Conservation (phyloP, 2,797 vertebrate genomes). For the Crenuchus spilurus region DNA sequence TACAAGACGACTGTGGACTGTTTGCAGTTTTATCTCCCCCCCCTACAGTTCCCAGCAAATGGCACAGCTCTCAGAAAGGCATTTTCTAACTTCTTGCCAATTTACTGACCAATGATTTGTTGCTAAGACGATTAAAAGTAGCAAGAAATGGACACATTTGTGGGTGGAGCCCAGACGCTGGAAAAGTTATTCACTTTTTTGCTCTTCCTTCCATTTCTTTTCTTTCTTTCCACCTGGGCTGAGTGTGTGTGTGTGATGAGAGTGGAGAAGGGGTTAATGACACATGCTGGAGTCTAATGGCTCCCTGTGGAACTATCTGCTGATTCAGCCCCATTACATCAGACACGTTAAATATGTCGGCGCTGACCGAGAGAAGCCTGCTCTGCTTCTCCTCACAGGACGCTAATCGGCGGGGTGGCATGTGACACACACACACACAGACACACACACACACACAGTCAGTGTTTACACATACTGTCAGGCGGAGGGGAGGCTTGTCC, state of each 20-base stretch:
- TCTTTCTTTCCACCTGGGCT: background rate
- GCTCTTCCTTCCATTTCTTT: background rate
- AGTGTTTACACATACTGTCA: slow-evolving; percentile 69
- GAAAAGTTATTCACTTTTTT: too few relatives aligned
- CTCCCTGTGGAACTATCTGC: slow-evolving; percentile 86
- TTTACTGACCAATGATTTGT: too few relatives aligned
- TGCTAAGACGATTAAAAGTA: too few relatives aligned
- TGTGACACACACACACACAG: slow-evolving; percentile 63
- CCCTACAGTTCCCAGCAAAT: too few relatives aligned
- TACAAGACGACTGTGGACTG: too few relatives aligned
- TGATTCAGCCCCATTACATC: slow-evolving; percentile 88
- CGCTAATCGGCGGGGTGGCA: slow-evolving; percentile 77
- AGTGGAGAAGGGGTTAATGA: slow-evolving; percentile 85
- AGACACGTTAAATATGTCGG: slow-evolving; percentile 86
- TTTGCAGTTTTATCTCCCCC: too few relatives aligned
- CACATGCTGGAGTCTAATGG: slow-evolving; percentile 81
- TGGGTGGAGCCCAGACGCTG: too few relatives aligned
- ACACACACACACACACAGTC: slow-evolving; percentile 39
- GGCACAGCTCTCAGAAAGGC: too few relatives aligned
- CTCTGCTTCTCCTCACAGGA: slow-evolving; percentile 79
- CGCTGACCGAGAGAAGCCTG: slow-evolving; percentile 76
- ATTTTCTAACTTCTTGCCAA: too few relatives aligned
- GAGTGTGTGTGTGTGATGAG: slow-evolving; percentile 17
- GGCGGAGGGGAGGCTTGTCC: slow-evolving; percentile 52
- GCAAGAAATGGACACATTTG: too few relatives aligned